Conservation (phyloP, 2,113 vertebrate genomes). For the Notarius quadriscutis region DNA sequence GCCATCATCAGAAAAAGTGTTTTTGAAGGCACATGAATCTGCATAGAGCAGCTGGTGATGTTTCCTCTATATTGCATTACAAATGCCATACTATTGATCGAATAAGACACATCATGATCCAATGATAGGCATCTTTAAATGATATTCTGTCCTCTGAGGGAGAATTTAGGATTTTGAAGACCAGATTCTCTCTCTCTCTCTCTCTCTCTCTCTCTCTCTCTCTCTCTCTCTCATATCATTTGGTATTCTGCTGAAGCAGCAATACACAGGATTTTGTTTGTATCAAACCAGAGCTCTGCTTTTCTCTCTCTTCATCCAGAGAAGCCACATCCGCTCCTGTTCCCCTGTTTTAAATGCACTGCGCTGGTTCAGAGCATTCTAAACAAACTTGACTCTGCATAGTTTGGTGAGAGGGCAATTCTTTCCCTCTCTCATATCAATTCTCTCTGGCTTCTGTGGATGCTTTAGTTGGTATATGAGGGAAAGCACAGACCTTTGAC, state of each 20-base stretch:
- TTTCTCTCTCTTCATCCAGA: constrained; percentile 37
- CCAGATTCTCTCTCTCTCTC: not conserved
- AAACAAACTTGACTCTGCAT: constrained; percentile 35
- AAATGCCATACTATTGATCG: constrained; percentile 8
- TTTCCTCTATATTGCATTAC: constrained; percentile 25
- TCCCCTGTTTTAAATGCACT: constrained; percentile 43
- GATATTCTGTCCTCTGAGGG: not conserved
- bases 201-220: not conserved
- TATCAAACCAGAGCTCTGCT: constrained; percentile 47
- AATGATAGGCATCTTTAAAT: constrained; percentile 1
- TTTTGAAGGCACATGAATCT: constrained; percentile 16
- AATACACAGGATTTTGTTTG: constrained; percentile 60
- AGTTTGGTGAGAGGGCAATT: constrained; percentile 11
- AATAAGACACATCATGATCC: not conserved
- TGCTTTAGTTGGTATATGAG: not conserved
- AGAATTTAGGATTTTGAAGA: not conserved
- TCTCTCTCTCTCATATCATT: constrained; percentile 25
- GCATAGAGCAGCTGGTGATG: constrained; percentile 5
- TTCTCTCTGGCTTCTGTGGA: constrained; percentile 14
- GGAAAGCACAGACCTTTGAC: constrained; percentile 24
- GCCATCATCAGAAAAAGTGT: constrained; percentile 28
- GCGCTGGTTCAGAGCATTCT: constrained; percentile 42
- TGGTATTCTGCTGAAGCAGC: constrained; percentile 65
- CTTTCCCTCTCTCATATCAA: not conserved
- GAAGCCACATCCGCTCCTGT: constrained; percentile 52